Percentiles rank a stretch among this genome's conserved stretches.
phyloP scores from a whole-genome alignment of 2,113 vertebrate species.

The Platysteira castanea region DNA sequence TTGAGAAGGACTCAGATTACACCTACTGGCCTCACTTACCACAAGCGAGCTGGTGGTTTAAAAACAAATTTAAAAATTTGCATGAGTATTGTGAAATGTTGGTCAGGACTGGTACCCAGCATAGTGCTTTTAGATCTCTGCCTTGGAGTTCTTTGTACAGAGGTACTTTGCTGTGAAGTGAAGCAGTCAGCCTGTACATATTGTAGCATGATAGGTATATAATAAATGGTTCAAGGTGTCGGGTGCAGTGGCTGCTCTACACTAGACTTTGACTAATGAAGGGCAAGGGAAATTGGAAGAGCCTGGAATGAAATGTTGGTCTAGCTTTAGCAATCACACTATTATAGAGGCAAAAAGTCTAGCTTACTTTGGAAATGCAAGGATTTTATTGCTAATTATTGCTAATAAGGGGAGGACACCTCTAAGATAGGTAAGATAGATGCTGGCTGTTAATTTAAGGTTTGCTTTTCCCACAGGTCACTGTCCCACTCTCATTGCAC shows the following conservation, averaged over 20 bases:
- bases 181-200: neutral
- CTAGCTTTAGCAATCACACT: neutral
- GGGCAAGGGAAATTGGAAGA: neutral
- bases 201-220: neutral
- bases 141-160: neutral
- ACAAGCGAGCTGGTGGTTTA: neutral
- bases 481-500: neutral
- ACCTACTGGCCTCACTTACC: neutral
- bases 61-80: neutral
- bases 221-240: neutral
- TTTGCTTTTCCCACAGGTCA: neutral
- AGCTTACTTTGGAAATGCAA: neutral
- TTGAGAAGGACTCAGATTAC: neutral
- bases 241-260: neutral
- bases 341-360: neutral
- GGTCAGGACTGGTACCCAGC: neutral
- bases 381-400: neutral
- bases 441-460: neutral
- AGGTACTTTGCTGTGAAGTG: neutral
- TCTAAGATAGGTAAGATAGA: neutral
- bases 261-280: neutral
- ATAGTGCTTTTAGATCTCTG: neutral
- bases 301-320: neutral
- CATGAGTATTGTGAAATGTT: neutral
- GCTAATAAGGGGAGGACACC: neutral